A percentile compares a stretch with the other conserved stretches of the same genome.
These are phyloP conservation scores for Remorina albescens DNA, from an alignment of 2,797 vertebrate genomes.

Conservation along the genomic window DNA sequence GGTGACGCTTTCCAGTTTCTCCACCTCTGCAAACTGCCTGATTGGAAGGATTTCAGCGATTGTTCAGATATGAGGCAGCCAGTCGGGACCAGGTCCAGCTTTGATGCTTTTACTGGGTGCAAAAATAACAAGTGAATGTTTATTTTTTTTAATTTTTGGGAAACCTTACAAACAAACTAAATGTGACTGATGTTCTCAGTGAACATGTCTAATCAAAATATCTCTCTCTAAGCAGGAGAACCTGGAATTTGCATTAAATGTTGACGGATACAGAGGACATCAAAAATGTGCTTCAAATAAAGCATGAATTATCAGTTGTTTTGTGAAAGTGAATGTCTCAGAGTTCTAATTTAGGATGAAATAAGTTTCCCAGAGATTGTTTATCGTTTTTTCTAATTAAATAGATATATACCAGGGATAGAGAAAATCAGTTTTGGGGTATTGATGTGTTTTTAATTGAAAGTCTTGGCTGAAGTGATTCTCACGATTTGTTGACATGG, in stretches of 20 bases:
- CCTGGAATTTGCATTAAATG: conserved; percentile 16
- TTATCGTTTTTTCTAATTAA: neutral
- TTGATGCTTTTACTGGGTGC: conserved; percentile 52
- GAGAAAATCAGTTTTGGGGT: neutral
- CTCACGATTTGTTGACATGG: conserved; percentile 13
- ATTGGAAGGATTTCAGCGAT: conserved; percentile 71
- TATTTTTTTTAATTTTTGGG: neutral
- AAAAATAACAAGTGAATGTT: conserved; percentile 40
- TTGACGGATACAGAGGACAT: neutral
- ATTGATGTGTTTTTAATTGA: conserved; percentile 10
- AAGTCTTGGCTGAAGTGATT: conserved; percentile 19
- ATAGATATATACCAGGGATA: conserved; percentile 1
- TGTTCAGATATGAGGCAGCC: conserved; percentile 57
- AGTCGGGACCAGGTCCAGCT: conserved; percentile 63
- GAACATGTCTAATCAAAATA: conserved; percentile 21
- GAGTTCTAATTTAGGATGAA: conserved; percentile 3
- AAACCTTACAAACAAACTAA: conserved; percentile 35
- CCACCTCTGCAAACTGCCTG: conserved; percentile 59
- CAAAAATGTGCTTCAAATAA: neutral
- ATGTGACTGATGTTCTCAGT: neutral
- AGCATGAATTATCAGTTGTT: neutral
- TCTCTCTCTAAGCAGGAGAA: neutral
- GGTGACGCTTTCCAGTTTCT: conserved; percentile 58
- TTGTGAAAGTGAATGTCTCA: conserved; percentile 15
- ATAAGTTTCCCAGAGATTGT: neutral